Evolutionary conservation across 2,113 vertebrate species (phyloP).

Genomic region (Ahaetulla prasina): DNA sequence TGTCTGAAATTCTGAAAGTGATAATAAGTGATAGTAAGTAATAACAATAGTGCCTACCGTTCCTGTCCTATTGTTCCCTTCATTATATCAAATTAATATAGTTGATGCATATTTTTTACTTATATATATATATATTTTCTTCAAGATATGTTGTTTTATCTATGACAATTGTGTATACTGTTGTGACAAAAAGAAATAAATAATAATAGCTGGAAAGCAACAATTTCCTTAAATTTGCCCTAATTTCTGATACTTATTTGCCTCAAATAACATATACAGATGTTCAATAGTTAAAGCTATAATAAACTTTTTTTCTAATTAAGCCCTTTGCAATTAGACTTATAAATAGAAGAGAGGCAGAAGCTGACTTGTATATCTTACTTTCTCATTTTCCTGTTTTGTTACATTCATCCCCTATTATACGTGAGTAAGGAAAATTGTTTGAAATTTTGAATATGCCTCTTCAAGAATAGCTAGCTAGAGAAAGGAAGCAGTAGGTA

Average conservation of each 20-base stretch:
- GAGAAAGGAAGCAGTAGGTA: background rate
- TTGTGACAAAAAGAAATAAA: too few relatives aligned
- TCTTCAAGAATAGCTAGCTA: background rate
- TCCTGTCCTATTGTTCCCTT: too few relatives aligned
- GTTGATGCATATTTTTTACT: too few relatives aligned
- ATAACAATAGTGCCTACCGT: too few relatives aligned
- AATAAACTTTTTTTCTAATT: background rate
- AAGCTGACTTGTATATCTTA: background rate
- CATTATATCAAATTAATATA: too few relatives aligned
- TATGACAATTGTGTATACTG: too few relatives aligned
- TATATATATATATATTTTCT: too few relatives aligned
- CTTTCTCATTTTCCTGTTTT: background rate
- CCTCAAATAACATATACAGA: background rate
- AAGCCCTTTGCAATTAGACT: background rate
- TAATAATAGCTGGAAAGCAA: background rate
- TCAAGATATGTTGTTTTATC: too few relatives aligned
- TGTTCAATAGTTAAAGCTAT: background rate
- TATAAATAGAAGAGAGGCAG: background rate
- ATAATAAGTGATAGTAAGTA: too few relatives aligned
- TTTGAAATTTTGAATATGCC: background rate
- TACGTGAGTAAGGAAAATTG: background rate
- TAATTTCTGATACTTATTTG: background rate
- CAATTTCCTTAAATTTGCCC: background rate
- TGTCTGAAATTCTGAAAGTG: background rate
- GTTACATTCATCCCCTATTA: background rate